phyloP scores from a whole-genome alignment of 2,797 vertebrate species.

The Alcedo quadribrachys region DNA sequence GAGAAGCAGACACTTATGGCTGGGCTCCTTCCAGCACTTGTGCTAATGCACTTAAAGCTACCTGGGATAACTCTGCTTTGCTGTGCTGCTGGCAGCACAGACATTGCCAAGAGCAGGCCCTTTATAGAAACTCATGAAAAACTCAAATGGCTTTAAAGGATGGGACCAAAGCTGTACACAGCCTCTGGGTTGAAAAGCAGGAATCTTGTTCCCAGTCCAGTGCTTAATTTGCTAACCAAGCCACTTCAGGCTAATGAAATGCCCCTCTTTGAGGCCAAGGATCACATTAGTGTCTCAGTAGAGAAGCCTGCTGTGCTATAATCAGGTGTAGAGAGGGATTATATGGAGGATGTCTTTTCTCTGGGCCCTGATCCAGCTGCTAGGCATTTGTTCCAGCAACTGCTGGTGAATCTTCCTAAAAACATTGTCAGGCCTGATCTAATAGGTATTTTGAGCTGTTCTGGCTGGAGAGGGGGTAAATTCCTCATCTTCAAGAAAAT shows the following conservation, averaged over 20 bases:
- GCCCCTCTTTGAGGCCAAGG: neutral
- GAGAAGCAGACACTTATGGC: neutral
- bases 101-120: neutral
- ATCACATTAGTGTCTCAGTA: neutral
- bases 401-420: neutral
- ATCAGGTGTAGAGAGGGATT: neutral
- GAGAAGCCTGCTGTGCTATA: neutral
- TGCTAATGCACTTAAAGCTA: neutral
- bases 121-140: neutral
- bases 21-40: neutral
- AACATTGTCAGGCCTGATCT: rapidly evolving
- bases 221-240: neutral
- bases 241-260: neutral
- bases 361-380: neutral
- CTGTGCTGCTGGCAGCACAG: neutral
- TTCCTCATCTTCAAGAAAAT: neutral
- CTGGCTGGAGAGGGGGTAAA: neutral
- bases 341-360: neutral
- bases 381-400: neutral
- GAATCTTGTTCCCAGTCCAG: neutral
- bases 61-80: neutral
- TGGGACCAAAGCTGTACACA: neutral
- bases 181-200: neutral
- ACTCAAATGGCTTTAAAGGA: neutral
- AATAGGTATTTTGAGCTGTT: neutral